These are phyloP conservation scores for Cyprinodon brontotheroides DNA, from an alignment of 2,113 vertebrate species.

Conservation along the genomic window DNA sequence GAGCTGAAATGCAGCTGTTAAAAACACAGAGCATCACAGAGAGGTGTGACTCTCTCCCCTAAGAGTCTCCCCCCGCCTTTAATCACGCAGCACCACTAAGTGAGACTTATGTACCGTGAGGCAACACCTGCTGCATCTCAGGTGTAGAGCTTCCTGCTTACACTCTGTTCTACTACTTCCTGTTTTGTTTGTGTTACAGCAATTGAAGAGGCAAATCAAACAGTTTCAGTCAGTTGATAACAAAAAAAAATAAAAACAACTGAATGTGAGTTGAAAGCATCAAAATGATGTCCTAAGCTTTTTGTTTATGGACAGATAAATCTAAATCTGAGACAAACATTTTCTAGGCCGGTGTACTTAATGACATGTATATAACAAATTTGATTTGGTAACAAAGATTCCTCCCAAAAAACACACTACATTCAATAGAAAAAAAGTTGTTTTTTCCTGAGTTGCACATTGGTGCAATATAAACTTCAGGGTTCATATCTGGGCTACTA, in stretches of 20 bases:
- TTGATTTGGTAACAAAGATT: too few relatives aligned
- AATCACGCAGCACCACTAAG: slow-evolving; percentile 20
- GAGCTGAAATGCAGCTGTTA: slow-evolving; percentile 3
- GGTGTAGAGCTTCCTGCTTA: slow-evolving; percentile 14
- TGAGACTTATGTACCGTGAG: slow-evolving; percentile 37
- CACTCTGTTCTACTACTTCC: accelerated
- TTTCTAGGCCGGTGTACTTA: neutral
- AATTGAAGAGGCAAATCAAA: neutral
- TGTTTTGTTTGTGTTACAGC: neutral
- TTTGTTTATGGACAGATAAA: neutral
- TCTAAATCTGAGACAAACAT: neutral
- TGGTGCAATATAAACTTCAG: too few relatives aligned
- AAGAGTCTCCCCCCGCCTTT: slow-evolving; percentile 23
- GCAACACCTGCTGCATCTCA: slow-evolving; percentile 32
- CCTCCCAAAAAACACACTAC: too few relatives aligned
- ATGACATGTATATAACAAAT: neutral
- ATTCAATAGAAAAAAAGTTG: too few relatives aligned
- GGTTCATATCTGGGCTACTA: too few relatives aligned
- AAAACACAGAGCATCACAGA: slow-evolving; percentile 11
- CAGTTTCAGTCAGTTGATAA: neutral
- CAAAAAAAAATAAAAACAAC: too few relatives aligned
- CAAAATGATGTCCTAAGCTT: neutral
- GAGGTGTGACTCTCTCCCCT: slow-evolving; percentile 48
- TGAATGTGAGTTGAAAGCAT: neutral
- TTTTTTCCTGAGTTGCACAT: too few relatives aligned